Conservation (phyloP, 2,888 invertebrate species). For the Himalopsyche japonica region DNA sequence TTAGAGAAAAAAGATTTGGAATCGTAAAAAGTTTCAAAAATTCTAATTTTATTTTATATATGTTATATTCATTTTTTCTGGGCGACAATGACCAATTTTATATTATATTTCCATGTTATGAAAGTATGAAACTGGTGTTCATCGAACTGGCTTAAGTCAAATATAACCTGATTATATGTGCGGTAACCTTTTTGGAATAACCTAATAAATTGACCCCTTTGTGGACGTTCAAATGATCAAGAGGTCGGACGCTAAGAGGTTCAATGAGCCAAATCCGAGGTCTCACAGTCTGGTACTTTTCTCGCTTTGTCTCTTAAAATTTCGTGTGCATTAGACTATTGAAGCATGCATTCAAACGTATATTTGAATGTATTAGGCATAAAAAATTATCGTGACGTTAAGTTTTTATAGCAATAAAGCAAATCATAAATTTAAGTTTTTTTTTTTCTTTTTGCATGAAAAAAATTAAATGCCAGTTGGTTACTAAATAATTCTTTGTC, state of each 20-base stretch:
- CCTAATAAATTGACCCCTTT: conserved; percentile 35
- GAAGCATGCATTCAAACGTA: too few species aligned
- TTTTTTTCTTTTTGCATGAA: too few species aligned
- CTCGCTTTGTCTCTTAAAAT: neutral
- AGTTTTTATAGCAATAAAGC: too few species aligned
- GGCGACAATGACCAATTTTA: neutral
- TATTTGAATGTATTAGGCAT: too few species aligned
- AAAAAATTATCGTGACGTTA: too few species aligned
- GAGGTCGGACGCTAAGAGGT: conserved; percentile 31
- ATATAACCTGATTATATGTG: conserved; percentile 34
- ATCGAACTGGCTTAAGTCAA: neutral
- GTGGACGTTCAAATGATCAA: conserved; percentile 34
- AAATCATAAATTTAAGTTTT: too few species aligned
- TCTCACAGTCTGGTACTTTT: neutral
- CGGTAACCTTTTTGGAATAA: conserved; percentile 31
- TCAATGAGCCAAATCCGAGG: conserved; percentile 21
- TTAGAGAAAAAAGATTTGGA: too few species aligned
- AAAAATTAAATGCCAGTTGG: too few species aligned
- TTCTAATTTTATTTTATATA: too few species aligned
- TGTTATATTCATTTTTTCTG: neutral
- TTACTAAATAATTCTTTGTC: too few species aligned
- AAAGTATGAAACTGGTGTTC: neutral
- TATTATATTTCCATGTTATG: neutral
- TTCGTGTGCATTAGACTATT: neutral
- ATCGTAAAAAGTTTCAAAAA: too few species aligned